A percentile compares a stretch with the other conserved stretches of the same genome.
phyloP scores from a whole-genome alignment of 2,797 vertebrate genomes.

The Tangara arthus region DNA sequence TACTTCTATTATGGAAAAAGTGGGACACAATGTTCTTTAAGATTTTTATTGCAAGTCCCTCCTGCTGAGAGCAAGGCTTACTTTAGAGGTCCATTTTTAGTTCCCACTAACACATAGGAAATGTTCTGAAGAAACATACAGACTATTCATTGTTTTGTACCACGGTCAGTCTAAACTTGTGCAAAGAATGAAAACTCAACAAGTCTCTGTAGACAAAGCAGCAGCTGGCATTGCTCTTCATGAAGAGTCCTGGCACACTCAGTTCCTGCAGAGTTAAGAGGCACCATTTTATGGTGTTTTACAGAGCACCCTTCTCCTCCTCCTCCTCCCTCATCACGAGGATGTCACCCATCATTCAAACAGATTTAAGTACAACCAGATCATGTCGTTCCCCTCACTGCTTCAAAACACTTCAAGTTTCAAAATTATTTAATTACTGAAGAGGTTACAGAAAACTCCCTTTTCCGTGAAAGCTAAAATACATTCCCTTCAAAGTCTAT shows the following conservation, averaged over 20 bases:
- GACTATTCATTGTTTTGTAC: slow-evolving; percentile 42
- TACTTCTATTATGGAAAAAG: neutral
- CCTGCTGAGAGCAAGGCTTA: slow-evolving; percentile 1
- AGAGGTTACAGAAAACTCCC: neutral
- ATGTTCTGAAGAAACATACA: slow-evolving; percentile 33
- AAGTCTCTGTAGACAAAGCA: slow-evolving; percentile 29
- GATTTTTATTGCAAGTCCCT: neutral
- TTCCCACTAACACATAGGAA: slow-evolving; percentile 23
- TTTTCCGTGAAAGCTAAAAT: neutral
- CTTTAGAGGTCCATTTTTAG: slow-evolving; percentile 41
- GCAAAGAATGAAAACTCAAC: slow-evolving; percentile 62
- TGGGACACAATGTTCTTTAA: slow-evolving; percentile 36
- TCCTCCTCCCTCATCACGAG: slow-evolving; percentile 7
- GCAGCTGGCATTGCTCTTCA: slow-evolving; percentile 55
- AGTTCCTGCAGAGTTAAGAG: neutral
- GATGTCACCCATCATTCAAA: slow-evolving; percentile 10
- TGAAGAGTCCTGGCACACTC: neutral
- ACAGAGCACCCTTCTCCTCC: neutral
- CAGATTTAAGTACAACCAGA: neutral
- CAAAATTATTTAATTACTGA: neutral
- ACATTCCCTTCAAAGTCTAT: neutral
- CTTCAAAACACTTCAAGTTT: neutral
- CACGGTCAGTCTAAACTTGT: slow-evolving; percentile 30
- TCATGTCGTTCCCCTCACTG: neutral
- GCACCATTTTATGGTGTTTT: neutral